Percentiles rank a stretch among this genome's conserved stretches.
These are phyloP conservation scores for Podocnemis expansa DNA, from an alignment of 2,113 vertebrate species.

Conservation along the genomic window DNA sequence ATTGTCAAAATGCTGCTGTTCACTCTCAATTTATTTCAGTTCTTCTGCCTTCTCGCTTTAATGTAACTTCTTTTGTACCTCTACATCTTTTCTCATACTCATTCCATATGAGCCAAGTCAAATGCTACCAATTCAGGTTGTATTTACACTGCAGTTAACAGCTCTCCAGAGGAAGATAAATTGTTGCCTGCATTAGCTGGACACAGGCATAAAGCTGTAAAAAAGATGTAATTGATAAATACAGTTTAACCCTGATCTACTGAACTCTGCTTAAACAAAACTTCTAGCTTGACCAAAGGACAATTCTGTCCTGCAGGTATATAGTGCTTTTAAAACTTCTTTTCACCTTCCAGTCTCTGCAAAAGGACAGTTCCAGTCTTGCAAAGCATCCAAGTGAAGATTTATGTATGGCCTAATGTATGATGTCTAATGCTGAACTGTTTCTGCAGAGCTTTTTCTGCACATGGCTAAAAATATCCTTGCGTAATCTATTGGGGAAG, in stretches of 20 bases:
- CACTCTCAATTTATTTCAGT: not conserved
- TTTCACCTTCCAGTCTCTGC: not conserved
- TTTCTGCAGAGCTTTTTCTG: not conserved
- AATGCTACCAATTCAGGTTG: not conserved
- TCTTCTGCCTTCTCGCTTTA: not conserved
- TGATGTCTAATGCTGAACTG: not conserved
- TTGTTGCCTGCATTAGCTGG: not conserved
- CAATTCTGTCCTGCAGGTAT: not conserved
- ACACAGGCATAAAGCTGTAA: not conserved
- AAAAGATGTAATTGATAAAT: not conserved
- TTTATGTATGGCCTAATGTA: not conserved
- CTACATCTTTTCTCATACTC: not conserved
- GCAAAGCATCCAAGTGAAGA: not conserved
- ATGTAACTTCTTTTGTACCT: not conserved
- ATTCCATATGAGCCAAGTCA: not conserved
- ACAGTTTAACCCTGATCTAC: not conserved
- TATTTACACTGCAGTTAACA: not conserved
- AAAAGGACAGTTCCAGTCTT: not conserved
- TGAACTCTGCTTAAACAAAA: not conserved
- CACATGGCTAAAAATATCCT: not conserved
- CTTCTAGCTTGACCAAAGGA: not conserved
- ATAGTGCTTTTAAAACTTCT: not conserved
- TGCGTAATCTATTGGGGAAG: not conserved
- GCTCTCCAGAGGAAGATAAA: not conserved
- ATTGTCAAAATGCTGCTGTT: not conserved